A percentile compares a stretch with the other conserved stretches of the same genome.
phyloP scores from a whole-genome alignment of 2,797 vertebrate genomes.

The Okamejei kenojei region DNA sequence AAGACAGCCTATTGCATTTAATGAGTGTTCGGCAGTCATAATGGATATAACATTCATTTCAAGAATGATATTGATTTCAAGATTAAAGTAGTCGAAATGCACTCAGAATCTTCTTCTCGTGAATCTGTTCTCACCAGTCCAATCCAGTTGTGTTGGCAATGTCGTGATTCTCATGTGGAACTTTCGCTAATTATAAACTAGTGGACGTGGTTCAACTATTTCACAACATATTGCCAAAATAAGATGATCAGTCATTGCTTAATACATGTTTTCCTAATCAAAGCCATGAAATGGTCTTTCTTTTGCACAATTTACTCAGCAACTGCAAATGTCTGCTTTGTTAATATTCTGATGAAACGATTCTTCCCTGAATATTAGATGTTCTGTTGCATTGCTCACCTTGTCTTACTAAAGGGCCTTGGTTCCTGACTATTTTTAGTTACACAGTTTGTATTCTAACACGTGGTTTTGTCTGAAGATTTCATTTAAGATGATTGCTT shows the following conservation, averaged over 20 bases:
- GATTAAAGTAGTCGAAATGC: background rate
- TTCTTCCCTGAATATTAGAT: background rate
- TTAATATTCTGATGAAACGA: background rate
- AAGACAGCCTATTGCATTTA: background rate
- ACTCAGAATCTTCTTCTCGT: background rate
- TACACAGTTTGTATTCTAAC: background rate
- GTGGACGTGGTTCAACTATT: slow-evolving; percentile 28
- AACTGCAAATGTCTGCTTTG: background rate
- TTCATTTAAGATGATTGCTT: background rate
- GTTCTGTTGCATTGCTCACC: background rate
- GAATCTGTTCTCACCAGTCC: background rate
- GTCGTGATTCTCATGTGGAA: slow-evolving; percentile 9
- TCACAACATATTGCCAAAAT: slow-evolving; percentile 30
- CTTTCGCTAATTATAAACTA: slow-evolving; percentile 33
- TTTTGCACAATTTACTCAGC: background rate
- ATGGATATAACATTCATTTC: background rate
- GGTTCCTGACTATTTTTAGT: background rate
- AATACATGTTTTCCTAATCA: slow-evolving; percentile 27
- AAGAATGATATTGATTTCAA: background rate
- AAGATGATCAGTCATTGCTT: slow-evolving; percentile 31
- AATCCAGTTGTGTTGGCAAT: background rate
- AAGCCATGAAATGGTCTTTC: background rate
- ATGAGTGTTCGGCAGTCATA: background rate
- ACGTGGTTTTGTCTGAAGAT: background rate
- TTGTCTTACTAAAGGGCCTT: background rate